These are phyloP conservation scores for Tolmerus cingulatus DNA, from an alignment of 2,888 invertebrate species.

Conservation along the genomic window DNA sequence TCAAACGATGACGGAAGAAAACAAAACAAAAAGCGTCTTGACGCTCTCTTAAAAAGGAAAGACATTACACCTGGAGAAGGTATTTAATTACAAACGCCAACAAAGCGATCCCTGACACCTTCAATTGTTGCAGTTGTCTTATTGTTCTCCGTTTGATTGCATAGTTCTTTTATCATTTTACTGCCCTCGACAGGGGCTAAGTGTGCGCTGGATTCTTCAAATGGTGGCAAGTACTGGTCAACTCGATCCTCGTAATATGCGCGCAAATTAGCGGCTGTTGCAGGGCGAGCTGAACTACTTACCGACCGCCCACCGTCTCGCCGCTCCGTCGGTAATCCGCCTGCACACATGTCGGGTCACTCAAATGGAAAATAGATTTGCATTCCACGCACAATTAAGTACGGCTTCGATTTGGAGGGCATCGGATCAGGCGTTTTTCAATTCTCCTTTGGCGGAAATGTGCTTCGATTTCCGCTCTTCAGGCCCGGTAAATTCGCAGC, in stretches of 20 bases:
- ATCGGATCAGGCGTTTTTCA: not conserved
- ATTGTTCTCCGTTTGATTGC: not conserved
- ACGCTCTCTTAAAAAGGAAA: not conserved
- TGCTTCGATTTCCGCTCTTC: not conserved
- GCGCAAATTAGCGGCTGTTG: not conserved
- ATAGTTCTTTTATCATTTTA: not conserved
- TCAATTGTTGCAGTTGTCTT: not conserved
- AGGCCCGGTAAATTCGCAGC: not conserved
- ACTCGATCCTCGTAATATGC: conserved; percentile 7
- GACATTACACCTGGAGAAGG: not conserved
- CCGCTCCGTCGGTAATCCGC: not conserved
- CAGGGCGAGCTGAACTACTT: conserved; percentile 2
- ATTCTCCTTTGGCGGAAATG: not conserved
- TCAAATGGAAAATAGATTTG: conserved; percentile 28
- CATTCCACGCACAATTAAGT: conserved; percentile 31
- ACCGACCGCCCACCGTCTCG: not conserved
- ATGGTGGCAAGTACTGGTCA: conserved; percentile 18
- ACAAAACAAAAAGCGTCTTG: not conserved
- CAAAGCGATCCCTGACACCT: not conserved
- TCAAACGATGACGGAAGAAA: not conserved
- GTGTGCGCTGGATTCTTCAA: not conserved
- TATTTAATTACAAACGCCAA: conserved; percentile 11
- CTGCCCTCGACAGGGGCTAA: not conserved
- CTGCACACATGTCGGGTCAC: not conserved
- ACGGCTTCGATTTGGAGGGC: not conserved